Percentiles rank a stretch among this genome's conserved stretches.
These are phyloP conservation scores for Macropus fuliginosus DNA, from an alignment of 2,797 vertebrate genomes.

Conservation along the genomic window DNA sequence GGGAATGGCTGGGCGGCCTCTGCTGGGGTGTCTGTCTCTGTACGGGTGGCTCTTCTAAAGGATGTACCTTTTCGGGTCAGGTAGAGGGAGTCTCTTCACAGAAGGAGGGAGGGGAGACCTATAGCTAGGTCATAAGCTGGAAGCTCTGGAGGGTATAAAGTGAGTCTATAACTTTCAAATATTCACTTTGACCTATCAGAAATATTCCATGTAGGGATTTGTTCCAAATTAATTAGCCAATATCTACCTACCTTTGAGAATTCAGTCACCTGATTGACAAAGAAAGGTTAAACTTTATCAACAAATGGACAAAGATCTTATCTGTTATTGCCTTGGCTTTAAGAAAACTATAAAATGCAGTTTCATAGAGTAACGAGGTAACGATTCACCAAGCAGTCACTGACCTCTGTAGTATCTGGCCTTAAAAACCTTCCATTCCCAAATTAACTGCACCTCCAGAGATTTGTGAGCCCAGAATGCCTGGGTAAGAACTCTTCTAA, in stretches of 20 bases:
- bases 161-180: not conserved
- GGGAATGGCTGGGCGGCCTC: too few species aligned
- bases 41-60: too few species aligned
- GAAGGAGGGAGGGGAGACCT: too few species aligned
- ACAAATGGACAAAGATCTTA: not conserved
- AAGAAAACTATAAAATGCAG: not conserved
- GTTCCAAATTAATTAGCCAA: not conserved
- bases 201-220: not conserved
- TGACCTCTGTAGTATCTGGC: not conserved
- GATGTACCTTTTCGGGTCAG: too few species aligned
- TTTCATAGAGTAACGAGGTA: not conserved
- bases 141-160: too few species aligned
- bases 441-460: not conserved
- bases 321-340: not conserved
- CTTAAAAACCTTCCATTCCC: not conserved
- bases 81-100: too few species aligned
- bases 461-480: not conserved
- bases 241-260: not conserved
- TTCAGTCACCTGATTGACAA: not conserved
- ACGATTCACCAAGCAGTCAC: not conserved
- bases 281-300: not conserved
- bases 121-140: too few species aligned
- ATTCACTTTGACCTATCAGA: not conserved
- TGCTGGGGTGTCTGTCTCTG: too few species aligned
- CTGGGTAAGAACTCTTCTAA: not conserved